phyloP scores from a whole-genome alignment of 2,113 vertebrate genomes.

The Trichomycterus rosablanca region DNA sequence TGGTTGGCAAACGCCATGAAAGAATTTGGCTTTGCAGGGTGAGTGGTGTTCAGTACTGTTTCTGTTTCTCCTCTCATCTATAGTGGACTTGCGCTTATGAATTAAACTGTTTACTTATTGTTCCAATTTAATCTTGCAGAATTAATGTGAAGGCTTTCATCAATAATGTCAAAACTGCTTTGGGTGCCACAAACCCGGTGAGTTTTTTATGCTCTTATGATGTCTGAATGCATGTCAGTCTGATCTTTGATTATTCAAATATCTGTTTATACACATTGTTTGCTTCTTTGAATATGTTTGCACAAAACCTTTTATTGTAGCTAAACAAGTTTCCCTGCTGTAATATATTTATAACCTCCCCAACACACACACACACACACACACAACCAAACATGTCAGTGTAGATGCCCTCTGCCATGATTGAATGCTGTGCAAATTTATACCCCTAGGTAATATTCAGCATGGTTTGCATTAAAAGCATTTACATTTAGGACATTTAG shows the following conservation, averaged over 20 bases:
- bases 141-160: conserved; percentile 97
- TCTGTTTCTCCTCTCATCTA: background rate
- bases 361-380: too few relatives aligned
- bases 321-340: background rate
- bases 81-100: background rate
- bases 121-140: conserved; percentile 58
- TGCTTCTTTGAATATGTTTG: background rate
- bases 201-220: conserved; percentile 53
- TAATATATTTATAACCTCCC: too few relatives aligned
- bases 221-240: background rate
- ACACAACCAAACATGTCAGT: too few relatives aligned
- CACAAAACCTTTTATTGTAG: background rate
- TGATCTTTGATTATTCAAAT: background rate
- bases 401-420: too few relatives aligned
- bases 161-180: conserved; percentile 93
- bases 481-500: too few relatives aligned
- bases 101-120: background rate
- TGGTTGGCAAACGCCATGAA: conserved; percentile 96
- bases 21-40: conserved; percentile 98
- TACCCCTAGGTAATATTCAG: too few relatives aligned
- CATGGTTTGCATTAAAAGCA: too few relatives aligned
- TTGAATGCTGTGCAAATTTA: too few relatives aligned
- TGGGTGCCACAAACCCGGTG: conserved; percentile 93
- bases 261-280: too few relatives aligned
- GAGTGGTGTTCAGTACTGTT: conserved; percentile 33